Evolutionary conservation across 2,113 vertebrate genomes (phyloP).

Genomic region (Syrmaticus mikado): DNA sequence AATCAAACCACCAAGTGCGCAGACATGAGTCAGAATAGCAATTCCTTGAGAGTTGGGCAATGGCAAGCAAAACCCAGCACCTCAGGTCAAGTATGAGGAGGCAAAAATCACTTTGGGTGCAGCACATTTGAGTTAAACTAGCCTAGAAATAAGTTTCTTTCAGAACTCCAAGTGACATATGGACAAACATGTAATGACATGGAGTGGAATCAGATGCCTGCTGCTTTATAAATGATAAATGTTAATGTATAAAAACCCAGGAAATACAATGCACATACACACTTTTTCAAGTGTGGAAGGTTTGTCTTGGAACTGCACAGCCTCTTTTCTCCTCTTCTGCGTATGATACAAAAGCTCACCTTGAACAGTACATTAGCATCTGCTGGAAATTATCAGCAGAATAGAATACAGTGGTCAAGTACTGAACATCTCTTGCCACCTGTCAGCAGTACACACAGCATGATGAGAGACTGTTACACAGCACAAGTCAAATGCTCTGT

Average conservation of each 20-base stretch:
- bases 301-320: neutral
- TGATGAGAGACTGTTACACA: neutral
- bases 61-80: neutral
- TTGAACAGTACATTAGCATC: neutral
- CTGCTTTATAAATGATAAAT: neutral
- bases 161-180: neutral
- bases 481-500: neutral
- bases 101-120: neutral
- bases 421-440: fast-evolving
- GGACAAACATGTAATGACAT: neutral
- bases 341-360: neutral
- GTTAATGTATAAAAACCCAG: neutral
- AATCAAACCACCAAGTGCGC: neutral
- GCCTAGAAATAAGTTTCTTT: neutral
- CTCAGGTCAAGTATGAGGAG: neutral
- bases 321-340: neutral
- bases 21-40: neutral
- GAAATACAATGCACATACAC: neutral
- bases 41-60: neutral
- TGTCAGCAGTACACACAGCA: neutral
- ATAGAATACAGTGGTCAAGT: neutral
- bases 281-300: neutral
- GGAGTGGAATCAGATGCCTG: neutral
- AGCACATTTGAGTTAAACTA: neutral
- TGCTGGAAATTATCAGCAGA: neutral